phyloP scores from a whole-genome alignment of 2,888 invertebrate genomes.

The Melangyna quadrimaculata region DNA sequence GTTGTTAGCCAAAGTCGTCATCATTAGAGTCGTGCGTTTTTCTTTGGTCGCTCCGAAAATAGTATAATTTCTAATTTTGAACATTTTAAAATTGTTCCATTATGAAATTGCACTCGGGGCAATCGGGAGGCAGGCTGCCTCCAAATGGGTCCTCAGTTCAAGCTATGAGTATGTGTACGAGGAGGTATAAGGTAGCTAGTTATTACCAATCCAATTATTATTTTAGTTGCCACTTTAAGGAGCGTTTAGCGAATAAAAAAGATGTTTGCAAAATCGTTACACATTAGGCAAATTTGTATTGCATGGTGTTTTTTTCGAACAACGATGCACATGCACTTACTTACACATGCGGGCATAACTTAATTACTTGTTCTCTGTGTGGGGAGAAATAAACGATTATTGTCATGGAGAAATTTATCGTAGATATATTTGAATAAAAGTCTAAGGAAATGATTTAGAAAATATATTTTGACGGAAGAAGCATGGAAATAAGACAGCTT shows the following conservation, averaged over 20 bases:
- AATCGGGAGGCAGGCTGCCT: neutral
- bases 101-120: neutral
- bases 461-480: neutral
- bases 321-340: neutral
- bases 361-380: neutral
- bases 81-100: neutral
- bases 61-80: neutral
- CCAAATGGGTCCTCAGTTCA: neutral
- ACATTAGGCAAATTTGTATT: neutral
- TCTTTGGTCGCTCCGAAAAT: neutral
- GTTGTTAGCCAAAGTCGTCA: neutral
- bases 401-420: neutral
- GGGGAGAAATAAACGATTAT: neutral
- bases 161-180: neutral
- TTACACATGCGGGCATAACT: neutral
- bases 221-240: conserved; percentile 12
- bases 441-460: neutral
- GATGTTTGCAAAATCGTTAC: neutral
- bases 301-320: neutral
- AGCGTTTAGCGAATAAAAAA: neutral
- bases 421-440: neutral
- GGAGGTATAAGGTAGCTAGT: no score
- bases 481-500: neutral
- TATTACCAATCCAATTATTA: conserved; percentile 10
- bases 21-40: neutral